Base-by-base conservation (phyloP, 2,797 vertebrate genomes). In the Champsocephalus gunnari region DNA sequence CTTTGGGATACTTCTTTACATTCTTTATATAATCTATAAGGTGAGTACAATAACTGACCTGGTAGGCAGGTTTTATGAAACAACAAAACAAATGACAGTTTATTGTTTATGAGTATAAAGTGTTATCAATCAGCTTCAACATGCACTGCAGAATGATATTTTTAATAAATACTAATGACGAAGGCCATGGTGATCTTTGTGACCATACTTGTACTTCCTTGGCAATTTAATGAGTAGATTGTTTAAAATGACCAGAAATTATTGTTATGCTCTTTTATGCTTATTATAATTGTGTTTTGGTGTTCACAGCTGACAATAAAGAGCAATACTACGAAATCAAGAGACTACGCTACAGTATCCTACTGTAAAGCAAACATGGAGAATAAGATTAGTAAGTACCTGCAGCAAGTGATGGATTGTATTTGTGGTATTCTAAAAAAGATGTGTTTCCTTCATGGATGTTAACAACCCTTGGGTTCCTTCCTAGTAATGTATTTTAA, bases 1-100 rank as follows among this genome's bases (percentile, higher is more conserved):
- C 75, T 98, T 99, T 90, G 97, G 97, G 54, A 97, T 99, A 78
- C 95, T 99, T 75, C 94, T 99, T 45, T 99, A 98, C 79, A 98
- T 99, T 80, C 71, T 99, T 9, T 98, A 98, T 83, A 97, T 99
- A 77, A 95, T 99, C 24, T 96, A 97, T 87, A 99, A 99, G 97
- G 97, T 98, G 94, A 78, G 6, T 34, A 32, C 8, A 43, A 5
- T 44, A 1, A 47, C 32, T 38, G n/a, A 12, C 9, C 38, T 54
- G 3, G 9, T 19, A 12, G 5, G 4, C n/a, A 32, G 7, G 32
- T 9, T 41, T 13, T 12, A 9, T 60, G 10, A 54, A 16, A 38
- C 34, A 47, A 54, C 32, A 41, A 28, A 28, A 56, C 34, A 63
- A n/a, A 16, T 24, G 7, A 43, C 11, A 45, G 7, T 24, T 48